phyloP scores from a whole-genome alignment of 2,888 invertebrate species.

The Mythimna impura region DNA sequence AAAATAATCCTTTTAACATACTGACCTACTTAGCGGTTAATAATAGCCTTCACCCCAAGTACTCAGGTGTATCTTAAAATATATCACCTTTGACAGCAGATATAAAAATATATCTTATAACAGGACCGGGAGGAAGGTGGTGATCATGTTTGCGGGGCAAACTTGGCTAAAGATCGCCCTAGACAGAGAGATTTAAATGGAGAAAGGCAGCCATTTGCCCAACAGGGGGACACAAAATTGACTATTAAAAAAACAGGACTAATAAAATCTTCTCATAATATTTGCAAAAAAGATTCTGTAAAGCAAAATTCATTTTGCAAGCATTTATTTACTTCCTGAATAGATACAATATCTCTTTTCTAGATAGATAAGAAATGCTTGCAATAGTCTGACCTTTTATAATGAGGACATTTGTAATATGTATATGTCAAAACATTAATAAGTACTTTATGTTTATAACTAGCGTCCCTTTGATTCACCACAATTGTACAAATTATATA shows the following conservation, averaged over 20 bases:
- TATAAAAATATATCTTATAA: neutral
- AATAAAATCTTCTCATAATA: slow-evolving; percentile 2
- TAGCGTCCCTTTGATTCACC: too few relatives aligned
- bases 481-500: neutral
- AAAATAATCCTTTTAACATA: slow-evolving; percentile 48
- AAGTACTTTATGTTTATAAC: neutral
- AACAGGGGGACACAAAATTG: too few relatives aligned
- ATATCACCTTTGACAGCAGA: slow-evolving; percentile 13
- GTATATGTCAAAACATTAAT: neutral
- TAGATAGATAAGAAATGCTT: slow-evolving; percentile 19
- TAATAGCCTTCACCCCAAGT: slow-evolving; percentile 30
- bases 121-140: too few relatives aligned
- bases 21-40: slow-evolving; percentile 46
- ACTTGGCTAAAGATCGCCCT: too few relatives aligned
- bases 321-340: slow-evolving; percentile 11
- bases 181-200: too few relatives aligned
- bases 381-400: slow-evolving; percentile 13
- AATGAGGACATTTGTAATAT: slow-evolving; percentile 1
- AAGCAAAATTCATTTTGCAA: neutral
- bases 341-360: slow-evolving; percentile 11
- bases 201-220: too few relatives aligned
- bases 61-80: slow-evolving; percentile 21
- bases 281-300: neutral
- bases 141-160: too few relatives aligned
- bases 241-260: neutral